These are phyloP conservation scores for Opisthocomus hoazin DNA, from an alignment of 2,113 vertebrate genomes.

Conservation along the genomic window DNA sequence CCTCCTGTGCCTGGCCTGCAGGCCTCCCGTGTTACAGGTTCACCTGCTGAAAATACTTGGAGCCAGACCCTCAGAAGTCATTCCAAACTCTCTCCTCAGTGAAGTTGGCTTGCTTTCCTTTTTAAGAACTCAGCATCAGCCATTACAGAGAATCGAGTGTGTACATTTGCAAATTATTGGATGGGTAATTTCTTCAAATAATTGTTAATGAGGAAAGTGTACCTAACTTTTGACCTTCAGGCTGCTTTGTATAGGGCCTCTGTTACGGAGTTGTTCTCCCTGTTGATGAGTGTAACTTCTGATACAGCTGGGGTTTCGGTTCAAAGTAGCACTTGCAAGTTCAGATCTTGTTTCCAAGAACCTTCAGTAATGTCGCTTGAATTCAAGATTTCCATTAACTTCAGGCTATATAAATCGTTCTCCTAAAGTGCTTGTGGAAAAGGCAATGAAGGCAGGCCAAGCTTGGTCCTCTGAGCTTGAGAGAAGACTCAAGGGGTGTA, in stretches of 20 bases:
- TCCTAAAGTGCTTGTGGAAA: neutral
- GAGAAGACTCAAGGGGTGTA: neutral
- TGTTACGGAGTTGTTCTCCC: neutral
- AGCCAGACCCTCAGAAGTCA: neutral
- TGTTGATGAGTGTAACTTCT: neutral
- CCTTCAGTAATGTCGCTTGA: neutral
- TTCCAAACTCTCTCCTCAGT: neutral
- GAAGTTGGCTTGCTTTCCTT: neutral
- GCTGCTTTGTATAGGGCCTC: neutral
- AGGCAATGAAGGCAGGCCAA: neutral
- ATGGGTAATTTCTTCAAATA: neutral
- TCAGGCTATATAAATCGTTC: neutral
- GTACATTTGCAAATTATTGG: neutral
- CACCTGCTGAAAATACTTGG: neutral
- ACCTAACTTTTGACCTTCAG: neutral
- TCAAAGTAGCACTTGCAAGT: neutral
- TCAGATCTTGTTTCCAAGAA: neutral
- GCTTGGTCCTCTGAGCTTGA: neutral
- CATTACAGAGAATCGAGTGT: neutral
- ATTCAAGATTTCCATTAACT: neutral
- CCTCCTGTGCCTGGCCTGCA: neutral
- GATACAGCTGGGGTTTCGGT: neutral
- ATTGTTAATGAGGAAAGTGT: neutral
- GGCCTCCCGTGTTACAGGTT: rapidly evolving
- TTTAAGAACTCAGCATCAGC: neutral